These are phyloP conservation scores for Pteronotus mesoamericanus DNA, from an alignment of 2,797 vertebrate species.

Conservation along the genomic window DNA sequence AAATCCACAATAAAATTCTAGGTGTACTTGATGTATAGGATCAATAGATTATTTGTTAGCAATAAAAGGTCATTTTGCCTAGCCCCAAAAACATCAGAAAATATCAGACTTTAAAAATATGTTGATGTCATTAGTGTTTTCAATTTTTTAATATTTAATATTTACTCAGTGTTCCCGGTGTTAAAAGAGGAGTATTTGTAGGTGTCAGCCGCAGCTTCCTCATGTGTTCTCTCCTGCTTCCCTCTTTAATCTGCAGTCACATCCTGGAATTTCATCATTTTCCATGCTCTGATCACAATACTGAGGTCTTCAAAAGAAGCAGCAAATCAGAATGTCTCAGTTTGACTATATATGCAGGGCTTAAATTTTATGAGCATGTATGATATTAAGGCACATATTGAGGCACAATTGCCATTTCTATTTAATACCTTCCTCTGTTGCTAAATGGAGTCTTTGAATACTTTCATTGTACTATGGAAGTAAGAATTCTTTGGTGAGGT, in stretches of 20 bases:
- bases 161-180: background rate
- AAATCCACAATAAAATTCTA: conserved; percentile 2
- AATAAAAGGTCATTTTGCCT: background rate
- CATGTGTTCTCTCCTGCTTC: background rate
- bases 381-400: background rate
- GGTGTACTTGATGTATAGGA: background rate
- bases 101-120: background rate
- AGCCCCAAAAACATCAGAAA: background rate
- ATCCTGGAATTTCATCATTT: background rate
- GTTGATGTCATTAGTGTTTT: background rate
- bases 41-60: background rate
- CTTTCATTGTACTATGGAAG: background rate
- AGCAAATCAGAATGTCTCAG: background rate
- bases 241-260: background rate
- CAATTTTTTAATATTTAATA: background rate
- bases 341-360: background rate
- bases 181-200: background rate
- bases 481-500: background rate
- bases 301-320: background rate
- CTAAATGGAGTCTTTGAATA: background rate
- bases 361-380: background rate
- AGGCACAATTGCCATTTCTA: background rate
- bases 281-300: background rate
- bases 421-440: background rate
- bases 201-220: background rate